phyloP scores from a whole-genome alignment of 2,113 vertebrate species.

The Serinus canaria region DNA sequence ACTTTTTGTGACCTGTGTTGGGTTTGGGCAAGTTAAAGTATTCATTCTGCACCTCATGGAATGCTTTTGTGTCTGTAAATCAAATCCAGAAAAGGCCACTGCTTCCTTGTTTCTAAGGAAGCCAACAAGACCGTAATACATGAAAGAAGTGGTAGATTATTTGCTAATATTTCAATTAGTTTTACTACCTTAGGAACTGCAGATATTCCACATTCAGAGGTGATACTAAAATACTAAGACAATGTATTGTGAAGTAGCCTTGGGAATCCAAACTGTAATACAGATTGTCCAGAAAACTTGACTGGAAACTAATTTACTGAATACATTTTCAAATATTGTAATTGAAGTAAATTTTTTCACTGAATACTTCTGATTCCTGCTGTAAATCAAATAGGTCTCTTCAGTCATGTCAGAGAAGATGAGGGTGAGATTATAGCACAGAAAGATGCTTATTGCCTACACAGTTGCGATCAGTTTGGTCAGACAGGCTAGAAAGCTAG shows the following conservation, averaged over 20 bases:
- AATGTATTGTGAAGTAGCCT: not conserved
- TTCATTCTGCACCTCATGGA: not conserved
- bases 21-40: not conserved
- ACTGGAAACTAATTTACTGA: not conserved
- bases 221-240: not conserved
- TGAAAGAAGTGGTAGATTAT: not conserved
- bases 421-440: not conserved
- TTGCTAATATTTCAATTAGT: not conserved
- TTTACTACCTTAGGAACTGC: not conserved
- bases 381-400: not conserved
- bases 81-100: not conserved
- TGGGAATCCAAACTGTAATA: not conserved
- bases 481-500: not conserved
- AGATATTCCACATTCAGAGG: not conserved
- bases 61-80: not conserved
- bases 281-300: not conserved
- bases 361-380: not conserved
- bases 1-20: not conserved
- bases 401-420: not conserved
- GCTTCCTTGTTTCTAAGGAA: not conserved
- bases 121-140: not conserved
- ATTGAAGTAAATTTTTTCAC: not conserved
- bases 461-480: not conserved
- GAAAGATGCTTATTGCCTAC: not conserved
- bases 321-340: not conserved